Conservation (phyloP, 1,140 invertebrate species). For the Metopolophium dirhodum region DNA sequence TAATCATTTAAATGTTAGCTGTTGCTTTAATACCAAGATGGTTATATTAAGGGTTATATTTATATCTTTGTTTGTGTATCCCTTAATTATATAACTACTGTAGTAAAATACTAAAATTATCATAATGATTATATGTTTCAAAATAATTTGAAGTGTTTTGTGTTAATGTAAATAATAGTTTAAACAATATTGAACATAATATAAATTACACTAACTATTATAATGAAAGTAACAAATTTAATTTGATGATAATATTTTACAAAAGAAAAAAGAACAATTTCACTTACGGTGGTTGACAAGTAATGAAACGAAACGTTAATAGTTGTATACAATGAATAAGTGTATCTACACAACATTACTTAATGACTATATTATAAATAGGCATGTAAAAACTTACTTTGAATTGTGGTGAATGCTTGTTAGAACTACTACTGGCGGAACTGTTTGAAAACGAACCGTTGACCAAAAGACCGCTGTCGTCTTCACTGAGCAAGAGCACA, state of each 20-base stretch:
- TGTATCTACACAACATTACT: not conserved
- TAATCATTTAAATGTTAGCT: not conserved
- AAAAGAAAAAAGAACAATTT: not conserved
- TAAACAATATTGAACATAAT: not conserved
- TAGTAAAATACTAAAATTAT: not conserved
- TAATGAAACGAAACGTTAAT: not conserved
- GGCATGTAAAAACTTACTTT: not conserved
- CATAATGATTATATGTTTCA: too few relatives aligned
- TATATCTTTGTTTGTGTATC: not conserved
- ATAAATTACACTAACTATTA: too few relatives aligned
- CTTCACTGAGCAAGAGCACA: slow-evolving; percentile 39
- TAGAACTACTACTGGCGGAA: slow-evolving; percentile 23
- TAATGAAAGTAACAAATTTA: too few relatives aligned
- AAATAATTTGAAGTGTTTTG: not conserved
- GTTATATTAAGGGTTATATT: too few relatives aligned
- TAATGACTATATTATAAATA: not conserved
- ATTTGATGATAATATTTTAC: not conserved
- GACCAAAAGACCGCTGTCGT: slow-evolving; percentile 40
- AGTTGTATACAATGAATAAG: not conserved
- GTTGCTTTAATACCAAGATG: too few relatives aligned
- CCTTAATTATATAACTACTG: not conserved
- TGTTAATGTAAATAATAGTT: not conserved
- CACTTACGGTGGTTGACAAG: not conserved
- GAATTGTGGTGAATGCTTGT: not conserved
- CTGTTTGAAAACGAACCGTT: slow-evolving; percentile 39